Base-by-base conservation (phyloP, 35 echinoderm and acorn worm genomes). In the Antedon bifida region DNA sequence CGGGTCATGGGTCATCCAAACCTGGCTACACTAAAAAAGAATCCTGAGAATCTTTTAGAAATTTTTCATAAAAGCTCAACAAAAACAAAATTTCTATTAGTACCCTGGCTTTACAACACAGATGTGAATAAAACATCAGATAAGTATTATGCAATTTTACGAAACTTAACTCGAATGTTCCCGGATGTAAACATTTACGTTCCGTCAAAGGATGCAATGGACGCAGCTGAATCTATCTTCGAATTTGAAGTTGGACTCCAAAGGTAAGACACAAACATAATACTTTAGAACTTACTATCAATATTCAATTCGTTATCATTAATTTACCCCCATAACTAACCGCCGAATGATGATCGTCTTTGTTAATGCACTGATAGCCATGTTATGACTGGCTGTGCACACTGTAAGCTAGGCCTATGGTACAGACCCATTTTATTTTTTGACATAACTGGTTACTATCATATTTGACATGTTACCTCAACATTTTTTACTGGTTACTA, bases 1-100 rank as follows among this genome's bases (percentile, higher is more conserved):
- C 83, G 93, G 33, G 93, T 96, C 33, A 91, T 96, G 30, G 89
- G 93, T 35, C 92, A 95, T 79, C 85, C 88, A 26, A 95, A 95
- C 77, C 88, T 95, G 11, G 77, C 7, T 12, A 64, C 26, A 64
- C 23, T 64, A 64, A 64, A 64, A 64, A 7, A 64, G 51, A 64
- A 64, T 21, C 51, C 51, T 16, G 51, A 64, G 26, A 64, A 64
- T 23, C 9, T 64, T 64, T 12, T 64, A 64, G 51, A 64, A 64
- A 64, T 64, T 2, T 64, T 64, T 64, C 26, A 64, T 26, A 64
- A 64, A 64, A 64, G 26, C 19, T 30, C 56, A 35, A 91, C 85
- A 13, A 80, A 82, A 39, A 73, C 80, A 0, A 86, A 95, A 26
- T 81, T 88, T 74, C 55, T 95, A 0, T 44, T 95, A 9, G 86